Evolutionary conservation across 2,888 invertebrate genomes (phyloP).

Genomic region (Cremastinae sp.): DNA sequence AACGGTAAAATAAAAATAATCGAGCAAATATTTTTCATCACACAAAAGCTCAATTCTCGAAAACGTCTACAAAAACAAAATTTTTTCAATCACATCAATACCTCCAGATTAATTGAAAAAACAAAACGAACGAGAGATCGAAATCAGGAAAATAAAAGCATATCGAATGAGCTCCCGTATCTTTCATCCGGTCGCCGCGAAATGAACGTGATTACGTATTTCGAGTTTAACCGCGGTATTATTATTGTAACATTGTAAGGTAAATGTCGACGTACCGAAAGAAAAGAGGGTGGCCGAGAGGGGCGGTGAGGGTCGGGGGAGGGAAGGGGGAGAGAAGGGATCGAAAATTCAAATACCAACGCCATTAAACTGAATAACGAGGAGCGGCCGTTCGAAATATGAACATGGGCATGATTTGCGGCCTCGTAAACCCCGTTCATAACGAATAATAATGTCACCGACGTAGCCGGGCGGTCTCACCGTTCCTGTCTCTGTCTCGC

Average conservation of each 20-base stretch:
- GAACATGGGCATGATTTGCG: constrained; percentile 80
- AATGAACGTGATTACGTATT: not conserved
- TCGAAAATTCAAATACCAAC: constrained; percentile 79
- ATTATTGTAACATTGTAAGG: constrained; percentile 62
- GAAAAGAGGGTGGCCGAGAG: too few relatives aligned
- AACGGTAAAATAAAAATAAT: too few relatives aligned
- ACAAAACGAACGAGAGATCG: not conserved
- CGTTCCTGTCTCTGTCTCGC: constrained; percentile 24
- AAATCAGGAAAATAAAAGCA: too few relatives aligned
- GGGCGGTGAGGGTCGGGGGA: not conserved
- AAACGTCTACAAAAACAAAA: too few relatives aligned
- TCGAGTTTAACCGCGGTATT: constrained; percentile 34
- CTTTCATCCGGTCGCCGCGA: too few relatives aligned
- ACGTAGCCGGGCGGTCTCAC: constrained; percentile 63
- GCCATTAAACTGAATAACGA: constrained; percentile 80
- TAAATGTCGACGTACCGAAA: constrained; percentile 27
- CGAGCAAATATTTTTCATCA: too few relatives aligned
- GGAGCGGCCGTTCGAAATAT: constrained; percentile 79
- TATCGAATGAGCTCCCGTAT: too few relatives aligned
- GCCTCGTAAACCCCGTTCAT: constrained; percentile 80
- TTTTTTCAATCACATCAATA: too few relatives aligned
- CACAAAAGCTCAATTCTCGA: too few relatives aligned
- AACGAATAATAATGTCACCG: constrained; percentile 80
- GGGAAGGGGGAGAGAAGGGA: constrained; percentile 65
- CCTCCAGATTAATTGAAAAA: not conserved